A percentile compares a stretch with the other conserved stretches of the same genome.
These are phyloP conservation scores for Cataglyphis hispanica DNA, from an alignment of 1,140 invertebrate species.

Conservation along the genomic window DNA sequence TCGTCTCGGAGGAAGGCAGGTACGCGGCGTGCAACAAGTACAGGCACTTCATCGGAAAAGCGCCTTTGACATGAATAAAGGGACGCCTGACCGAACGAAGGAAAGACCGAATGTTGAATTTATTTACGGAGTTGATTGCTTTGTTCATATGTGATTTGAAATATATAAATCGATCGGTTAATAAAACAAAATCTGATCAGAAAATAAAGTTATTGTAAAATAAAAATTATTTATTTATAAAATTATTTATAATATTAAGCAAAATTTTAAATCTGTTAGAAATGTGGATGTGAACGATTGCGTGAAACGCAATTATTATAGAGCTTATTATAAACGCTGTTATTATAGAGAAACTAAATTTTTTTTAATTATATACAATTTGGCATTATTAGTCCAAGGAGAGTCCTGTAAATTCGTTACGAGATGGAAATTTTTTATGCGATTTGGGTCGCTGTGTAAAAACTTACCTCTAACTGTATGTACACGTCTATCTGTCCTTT, in stretches of 20 bases:
- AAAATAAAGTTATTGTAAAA: neutral
- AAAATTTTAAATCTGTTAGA: neutral
- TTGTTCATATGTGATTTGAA: constrained; percentile 6
- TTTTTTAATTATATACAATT: constrained; percentile 2
- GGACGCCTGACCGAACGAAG: neutral
- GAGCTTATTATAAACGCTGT: too few species aligned
- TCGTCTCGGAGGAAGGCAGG: constrained; percentile 76
- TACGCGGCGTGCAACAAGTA: constrained; percentile 77
- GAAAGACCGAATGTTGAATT: constrained; percentile 11
- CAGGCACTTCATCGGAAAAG: constrained; percentile 79
- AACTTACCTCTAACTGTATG: constrained; percentile 14
- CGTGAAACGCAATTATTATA: too few species aligned
- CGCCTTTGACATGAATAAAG: constrained; percentile 75
- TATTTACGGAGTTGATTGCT: constrained; percentile 9
- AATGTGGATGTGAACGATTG: neutral
- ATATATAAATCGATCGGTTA: neutral
- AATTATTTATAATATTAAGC: neutral
- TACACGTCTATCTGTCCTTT: constrained; percentile 14
- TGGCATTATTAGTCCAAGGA: neutral
- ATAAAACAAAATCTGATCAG: neutral
- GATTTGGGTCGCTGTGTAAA: constrained; percentile 16
- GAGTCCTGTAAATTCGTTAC: constrained; percentile 8
- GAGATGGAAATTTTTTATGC: constrained; percentile 10
- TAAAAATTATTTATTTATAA: neutral
- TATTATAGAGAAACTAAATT: constrained; percentile 3